Base-by-base conservation (phyloP, 92 coral and sea anemone species). In the Micromussa lordhowensis region DNA sequence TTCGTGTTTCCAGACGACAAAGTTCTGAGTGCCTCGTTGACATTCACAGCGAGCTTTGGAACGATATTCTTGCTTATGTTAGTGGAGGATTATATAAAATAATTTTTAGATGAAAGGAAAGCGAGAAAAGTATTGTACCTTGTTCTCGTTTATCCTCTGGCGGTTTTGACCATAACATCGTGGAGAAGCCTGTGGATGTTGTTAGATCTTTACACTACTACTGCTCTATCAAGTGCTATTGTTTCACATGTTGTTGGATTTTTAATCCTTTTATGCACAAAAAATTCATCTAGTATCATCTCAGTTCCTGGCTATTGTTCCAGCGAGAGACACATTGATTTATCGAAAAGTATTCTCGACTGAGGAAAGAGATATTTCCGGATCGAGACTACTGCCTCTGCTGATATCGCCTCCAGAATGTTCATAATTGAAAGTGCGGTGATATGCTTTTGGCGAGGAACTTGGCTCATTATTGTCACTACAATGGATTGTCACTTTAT, bases 161-260 rank as follows among this genome's bases (percentile, higher is more conserved):
- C 92, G 1, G 2, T 90, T 24, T 8, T 88, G 31, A 53, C 35
- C 53, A 88, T 95, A 2, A 30, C 88, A 14, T 85, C 87, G 35
- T 95, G 98, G 98, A 79, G 96, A 85, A 96, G 96, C 44, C 44
- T 90, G 35, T 95, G 98, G 98, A 49, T 80, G 72, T 10, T 87
- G 19, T 54, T 68, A 5, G 85, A 86, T 68, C 34, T 38, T 61
- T 77, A 77, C 68, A 77, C 89, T 11, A 77, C 89, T 16, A 12
- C 77, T 17, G 30, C 82, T 11, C 40, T 86, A 4, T 19, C 48
- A 4, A 66, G 89, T 71, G 83, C 59, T 53, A 14, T 36, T 44
- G 77, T 86, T 19, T 77, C 83, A 7, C 89, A 86, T 51, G 32
- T 31, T 1, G 18, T 77, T 3, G 89, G 89, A 31, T 77, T 76